phyloP scores from a whole-genome alignment of 2,888 invertebrate species.

The Alentia gelatinosa region DNA sequence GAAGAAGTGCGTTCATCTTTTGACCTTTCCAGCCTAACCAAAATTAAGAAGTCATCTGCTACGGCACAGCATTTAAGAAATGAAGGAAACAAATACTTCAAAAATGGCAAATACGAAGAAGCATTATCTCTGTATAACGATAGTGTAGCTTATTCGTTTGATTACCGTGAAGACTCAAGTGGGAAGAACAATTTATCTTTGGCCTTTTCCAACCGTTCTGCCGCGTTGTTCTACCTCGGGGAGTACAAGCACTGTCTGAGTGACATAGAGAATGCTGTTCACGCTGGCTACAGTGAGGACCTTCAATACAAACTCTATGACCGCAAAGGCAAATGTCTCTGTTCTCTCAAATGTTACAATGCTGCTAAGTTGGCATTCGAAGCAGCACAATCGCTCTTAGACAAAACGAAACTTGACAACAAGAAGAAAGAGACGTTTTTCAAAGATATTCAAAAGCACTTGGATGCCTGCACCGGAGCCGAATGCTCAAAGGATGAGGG shows the following conservation, averaged over 20 bases:
- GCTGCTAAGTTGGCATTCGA: conserved; percentile 78
- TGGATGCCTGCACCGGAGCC: background rate
- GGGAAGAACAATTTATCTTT: conserved; percentile 67
- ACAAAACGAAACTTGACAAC: conserved; percentile 53
- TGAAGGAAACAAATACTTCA: conserved; percentile 77
- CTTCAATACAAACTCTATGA: conserved; percentile 86
- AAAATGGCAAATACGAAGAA: conserved; percentile 70
- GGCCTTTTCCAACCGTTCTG: conserved; percentile 77
- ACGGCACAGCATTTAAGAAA: conserved; percentile 85
- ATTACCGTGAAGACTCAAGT: background rate
- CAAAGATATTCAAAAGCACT: background rate
- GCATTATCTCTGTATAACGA: conserved; percentile 73
- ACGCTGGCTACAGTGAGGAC: conserved; percentile 85
- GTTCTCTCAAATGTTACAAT: conserved; percentile 82
- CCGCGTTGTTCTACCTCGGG: conserved; percentile 75
- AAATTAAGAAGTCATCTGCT: conserved; percentile 76
- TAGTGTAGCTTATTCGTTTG: conserved; percentile 57
- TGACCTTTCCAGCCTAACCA: background rate
- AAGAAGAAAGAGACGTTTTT: conserved; percentile 28
- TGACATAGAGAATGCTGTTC: conserved; percentile 75
- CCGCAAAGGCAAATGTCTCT: conserved; percentile 85
- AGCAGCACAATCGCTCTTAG: conserved; percentile 64
- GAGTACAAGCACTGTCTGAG: conserved; percentile 71
- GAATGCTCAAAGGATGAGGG: background rate
- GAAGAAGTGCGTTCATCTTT: background rate